Conservation (phyloP, 2,888 invertebrate species). For the Vesta saturnalis region DNA sequence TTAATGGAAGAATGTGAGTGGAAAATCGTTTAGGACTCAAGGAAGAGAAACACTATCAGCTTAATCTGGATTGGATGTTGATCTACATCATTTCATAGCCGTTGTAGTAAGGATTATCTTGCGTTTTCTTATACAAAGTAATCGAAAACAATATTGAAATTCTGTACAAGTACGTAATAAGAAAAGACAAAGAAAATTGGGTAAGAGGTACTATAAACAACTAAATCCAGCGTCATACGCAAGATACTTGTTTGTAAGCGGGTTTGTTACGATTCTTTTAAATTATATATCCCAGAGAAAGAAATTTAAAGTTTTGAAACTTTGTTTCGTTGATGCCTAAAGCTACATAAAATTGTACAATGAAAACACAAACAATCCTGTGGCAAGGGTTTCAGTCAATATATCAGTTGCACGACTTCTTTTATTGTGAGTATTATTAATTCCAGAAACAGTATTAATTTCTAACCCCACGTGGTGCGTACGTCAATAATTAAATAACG, state of each 20-base stretch:
- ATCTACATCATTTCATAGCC: constrained; percentile 3
- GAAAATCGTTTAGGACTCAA: constrained; percentile 12
- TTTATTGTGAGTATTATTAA: too few species aligned
- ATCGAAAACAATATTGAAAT: constrained; percentile 2
- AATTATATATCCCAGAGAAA: neutral
- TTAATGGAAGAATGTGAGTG: neutral
- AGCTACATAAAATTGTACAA: neutral
- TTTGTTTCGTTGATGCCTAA: neutral
- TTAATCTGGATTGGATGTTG: neutral
- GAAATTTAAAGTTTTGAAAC: neutral
- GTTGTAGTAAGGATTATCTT: neutral
- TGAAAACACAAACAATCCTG: neutral
- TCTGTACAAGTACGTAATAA: neutral
- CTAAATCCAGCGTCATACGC: neutral
- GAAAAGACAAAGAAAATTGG: neutral
- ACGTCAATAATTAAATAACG: too few species aligned
- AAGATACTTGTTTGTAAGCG: neutral
- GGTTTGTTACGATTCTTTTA: neutral
- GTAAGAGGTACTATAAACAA: neutral
- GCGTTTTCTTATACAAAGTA: neutral
- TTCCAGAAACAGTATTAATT: too few species aligned
- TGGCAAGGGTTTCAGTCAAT: neutral
- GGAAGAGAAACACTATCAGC: neutral
- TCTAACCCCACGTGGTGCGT: too few species aligned
- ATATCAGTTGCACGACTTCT: neutral